Conservation (phyloP, 2,797 vertebrate genomes). For the Lagorchestes hirsutus region DNA sequence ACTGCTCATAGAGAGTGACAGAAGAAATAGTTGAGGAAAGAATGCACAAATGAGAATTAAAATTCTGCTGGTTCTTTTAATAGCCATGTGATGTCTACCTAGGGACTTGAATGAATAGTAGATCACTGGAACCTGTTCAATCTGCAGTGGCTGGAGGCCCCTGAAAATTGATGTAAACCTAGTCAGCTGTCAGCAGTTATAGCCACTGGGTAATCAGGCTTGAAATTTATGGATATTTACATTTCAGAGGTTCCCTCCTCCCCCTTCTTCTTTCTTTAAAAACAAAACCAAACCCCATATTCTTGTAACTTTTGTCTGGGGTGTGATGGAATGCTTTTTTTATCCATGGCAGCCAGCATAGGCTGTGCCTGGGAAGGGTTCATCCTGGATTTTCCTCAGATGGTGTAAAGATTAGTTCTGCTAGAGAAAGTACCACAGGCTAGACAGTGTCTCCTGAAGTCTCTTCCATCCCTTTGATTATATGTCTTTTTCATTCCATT, state of each 20-base stretch:
- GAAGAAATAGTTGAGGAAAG: conserved; percentile 44
- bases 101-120: conserved; percentile 59
- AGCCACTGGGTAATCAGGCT: conserved; percentile 58
- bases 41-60: conserved; percentile 48
- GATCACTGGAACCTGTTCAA: conserved; percentile 57
- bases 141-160: conserved; percentile 57
- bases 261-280: conserved; percentile 46
- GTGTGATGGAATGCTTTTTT: conserved; percentile 35
- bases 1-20: conserved; percentile 55
- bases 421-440: not conserved
- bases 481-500: not conserved
- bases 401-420: not conserved
- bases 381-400: not conserved
- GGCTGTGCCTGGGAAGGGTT: not conserved
- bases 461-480: not conserved
- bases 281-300: not conserved
- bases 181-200: conserved; percentile 53
- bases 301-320: conserved; percentile 34
- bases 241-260: conserved; percentile 57
- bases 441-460: not conserved
- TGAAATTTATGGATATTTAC: conserved; percentile 67
- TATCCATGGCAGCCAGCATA: not conserved
- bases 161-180: conserved; percentile 62
- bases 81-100: conserved; percentile 22
- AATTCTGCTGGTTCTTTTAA: conserved; percentile 40